These are phyloP conservation scores for Galerucella pusilla DNA, from an alignment of 2,888 invertebrate species.

Conservation along the genomic window DNA sequence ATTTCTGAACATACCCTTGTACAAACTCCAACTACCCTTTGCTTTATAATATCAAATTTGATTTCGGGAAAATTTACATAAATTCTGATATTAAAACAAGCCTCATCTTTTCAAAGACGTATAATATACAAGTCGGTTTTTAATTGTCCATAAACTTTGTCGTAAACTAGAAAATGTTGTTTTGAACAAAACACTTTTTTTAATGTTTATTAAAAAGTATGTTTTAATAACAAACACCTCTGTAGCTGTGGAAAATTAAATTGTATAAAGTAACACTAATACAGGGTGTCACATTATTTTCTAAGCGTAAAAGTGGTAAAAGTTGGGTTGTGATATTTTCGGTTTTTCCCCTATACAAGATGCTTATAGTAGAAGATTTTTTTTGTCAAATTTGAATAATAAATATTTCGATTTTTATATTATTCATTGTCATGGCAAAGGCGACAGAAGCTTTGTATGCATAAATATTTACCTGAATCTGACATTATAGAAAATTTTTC, in stretches of 20 bases:
- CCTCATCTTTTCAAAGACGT: conserved; percentile 28
- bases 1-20: conserved; percentile 24
- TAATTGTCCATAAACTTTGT: conserved; percentile 23
- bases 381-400: not conserved
- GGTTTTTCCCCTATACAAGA: too few species aligned
- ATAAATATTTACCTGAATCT: not conserved
- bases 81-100: conserved; percentile 27
- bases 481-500: not conserved
- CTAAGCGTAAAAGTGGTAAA: too few species aligned
- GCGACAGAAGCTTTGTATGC: not conserved
- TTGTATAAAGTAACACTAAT: too few species aligned
- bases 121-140: conserved; percentile 1
- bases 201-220: not conserved
- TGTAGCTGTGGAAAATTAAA: too few species aligned
- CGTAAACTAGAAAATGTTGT: conserved; percentile 16
- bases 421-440: not conserved
- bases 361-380: too few species aligned
- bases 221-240: not conserved
- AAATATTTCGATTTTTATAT: not conserved
- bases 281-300: too few species aligned
- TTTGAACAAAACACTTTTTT: conserved; percentile 1
- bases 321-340: too few species aligned
- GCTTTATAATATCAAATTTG: conserved; percentile 34
- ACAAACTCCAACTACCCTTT: conserved; percentile 32
- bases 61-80: conserved; percentile 33